Base-by-base conservation (phyloP, 1,140 invertebrate genomes). In the Zophobas morio region DNA sequence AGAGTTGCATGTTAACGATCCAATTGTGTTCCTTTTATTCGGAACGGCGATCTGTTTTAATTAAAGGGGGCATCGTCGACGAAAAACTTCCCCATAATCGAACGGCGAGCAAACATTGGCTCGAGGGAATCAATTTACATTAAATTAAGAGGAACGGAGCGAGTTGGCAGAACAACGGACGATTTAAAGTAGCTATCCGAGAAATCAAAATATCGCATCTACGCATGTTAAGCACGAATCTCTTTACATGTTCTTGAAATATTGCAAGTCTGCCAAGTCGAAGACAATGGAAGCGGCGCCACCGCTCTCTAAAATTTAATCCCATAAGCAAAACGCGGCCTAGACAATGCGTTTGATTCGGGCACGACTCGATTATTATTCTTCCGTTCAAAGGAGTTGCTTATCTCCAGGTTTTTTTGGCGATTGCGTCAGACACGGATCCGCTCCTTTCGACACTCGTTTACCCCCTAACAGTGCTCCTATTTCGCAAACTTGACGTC, bases 111-210 rank as follows among this genome's bases (percentile, higher is more conserved):
- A 5, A 51, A 51, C 42, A 46, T 46, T 46, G 42, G 42, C 42
- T 46, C 42, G 42, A 46, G 42, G 42, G 54, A 56, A 33, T 56
- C 35, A 60, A 60, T 60, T 60, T 60, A 35, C 56, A 60, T 60
- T 5, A 60, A 60, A 60, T 56, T 56, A 33, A 20, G 54, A 56
- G 54, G 54, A 56, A 33, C 2, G 34, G 34, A 56, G 20, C 54
- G 42, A 46, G 3, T 1, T 35, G 54, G 20, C 54, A 63, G 37
- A 63, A n/a, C 49, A 51, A 51, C n/a, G n/a, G n/a, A 51, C 57
- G 6, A 63, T 63, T 63, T 63, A 63, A 63, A 63, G 49, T 20
- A 40, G 57, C 49, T 37, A 63, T 63, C n/a, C 57, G 36, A n/a
- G 49, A 63, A 63, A 63, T 63, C 57, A 63, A 63, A 63, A 40